Percentiles rank a stretch among this genome's conserved stretches.
Conservation (phyloP, 2,797 vertebrate genomes). For the Notolepis coatsorum region DNA sequence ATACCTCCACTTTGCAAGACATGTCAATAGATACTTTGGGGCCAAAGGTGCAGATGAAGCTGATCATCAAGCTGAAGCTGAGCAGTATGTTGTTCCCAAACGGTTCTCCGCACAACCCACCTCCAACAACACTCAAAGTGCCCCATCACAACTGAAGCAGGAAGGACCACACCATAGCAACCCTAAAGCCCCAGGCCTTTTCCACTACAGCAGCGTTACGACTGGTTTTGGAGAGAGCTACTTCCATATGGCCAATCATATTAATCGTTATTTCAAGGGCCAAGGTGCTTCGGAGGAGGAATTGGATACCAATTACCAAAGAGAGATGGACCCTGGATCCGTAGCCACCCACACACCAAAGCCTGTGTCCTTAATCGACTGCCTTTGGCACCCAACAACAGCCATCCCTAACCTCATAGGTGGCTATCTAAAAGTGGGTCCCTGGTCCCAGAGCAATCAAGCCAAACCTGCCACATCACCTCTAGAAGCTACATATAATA, state of each 20-base stretch:
- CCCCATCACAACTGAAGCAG: constrained; percentile 11
- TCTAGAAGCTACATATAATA: constrained; percentile 27
- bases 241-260: constrained; percentile 65
- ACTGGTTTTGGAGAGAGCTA: constrained; percentile 72
- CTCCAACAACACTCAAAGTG: constrained; percentile 23
- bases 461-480: constrained; percentile 12
- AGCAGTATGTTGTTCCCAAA: constrained; percentile 7
- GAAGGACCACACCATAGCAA: background rate
- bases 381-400: constrained; percentile 56
- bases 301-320: constrained; percentile 2
- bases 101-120: constrained; percentile 2
- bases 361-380: constrained; percentile 62
- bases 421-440: constrained; percentile 45
- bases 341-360: constrained; percentile 20
- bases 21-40: constrained; percentile 79
- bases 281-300: constrained; percentile 39
- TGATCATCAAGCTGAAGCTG: constrained; percentile 1
- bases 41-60: constrained; percentile 58
- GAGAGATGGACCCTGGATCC: background rate
- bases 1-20: constrained; percentile 69
- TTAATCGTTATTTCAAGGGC: constrained; percentile 76
- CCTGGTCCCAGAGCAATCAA: constrained; percentile 16
- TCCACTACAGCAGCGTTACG: constrained; percentile 67
- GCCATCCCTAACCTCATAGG: constrained; percentile 64
- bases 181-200: constrained; percentile 54